Evolutionary conservation across 2,113 vertebrate species (phyloP).

Genomic region (Lepisosteus oculatus): DNA sequence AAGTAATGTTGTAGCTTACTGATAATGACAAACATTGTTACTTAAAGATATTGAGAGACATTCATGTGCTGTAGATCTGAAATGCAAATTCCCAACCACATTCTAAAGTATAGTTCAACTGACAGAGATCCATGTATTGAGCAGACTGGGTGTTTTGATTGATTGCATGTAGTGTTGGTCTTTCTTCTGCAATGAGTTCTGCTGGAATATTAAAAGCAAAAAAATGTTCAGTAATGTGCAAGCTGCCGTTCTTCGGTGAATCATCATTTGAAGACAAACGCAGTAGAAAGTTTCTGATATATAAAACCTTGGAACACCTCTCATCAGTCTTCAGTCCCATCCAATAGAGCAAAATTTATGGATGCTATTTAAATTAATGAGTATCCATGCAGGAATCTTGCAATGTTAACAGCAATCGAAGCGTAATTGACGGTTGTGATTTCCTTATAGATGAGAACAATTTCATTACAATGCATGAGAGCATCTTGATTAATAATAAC

Average conservation of each 20-base stretch:
- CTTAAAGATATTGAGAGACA: no score
- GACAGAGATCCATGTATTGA: background rate
- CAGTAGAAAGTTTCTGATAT: no score
- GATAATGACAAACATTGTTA: no score
- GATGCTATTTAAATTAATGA: background rate
- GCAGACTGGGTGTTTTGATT: background rate
- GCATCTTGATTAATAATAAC: background rate
- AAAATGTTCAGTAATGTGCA: background rate
- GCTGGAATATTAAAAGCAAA: constrained; percentile 4
- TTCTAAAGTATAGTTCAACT: no score
- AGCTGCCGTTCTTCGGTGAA: background rate
- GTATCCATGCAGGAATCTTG: background rate
- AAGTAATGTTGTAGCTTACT: no score
- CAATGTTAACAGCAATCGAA: background rate
- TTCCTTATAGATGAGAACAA: background rate
- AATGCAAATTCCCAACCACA: no score
- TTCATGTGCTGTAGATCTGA: no score
- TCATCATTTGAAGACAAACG: background rate
- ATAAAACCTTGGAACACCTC: background rate
- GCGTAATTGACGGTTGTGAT: background rate
- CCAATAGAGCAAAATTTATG: background rate
- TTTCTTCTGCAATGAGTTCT: background rate
- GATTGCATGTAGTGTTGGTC: background rate
- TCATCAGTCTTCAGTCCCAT: background rate
- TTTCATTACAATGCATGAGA: background rate